phyloP scores from a whole-genome alignment of 2,888 invertebrate genomes.

The Rotaria sp. region DNA sequence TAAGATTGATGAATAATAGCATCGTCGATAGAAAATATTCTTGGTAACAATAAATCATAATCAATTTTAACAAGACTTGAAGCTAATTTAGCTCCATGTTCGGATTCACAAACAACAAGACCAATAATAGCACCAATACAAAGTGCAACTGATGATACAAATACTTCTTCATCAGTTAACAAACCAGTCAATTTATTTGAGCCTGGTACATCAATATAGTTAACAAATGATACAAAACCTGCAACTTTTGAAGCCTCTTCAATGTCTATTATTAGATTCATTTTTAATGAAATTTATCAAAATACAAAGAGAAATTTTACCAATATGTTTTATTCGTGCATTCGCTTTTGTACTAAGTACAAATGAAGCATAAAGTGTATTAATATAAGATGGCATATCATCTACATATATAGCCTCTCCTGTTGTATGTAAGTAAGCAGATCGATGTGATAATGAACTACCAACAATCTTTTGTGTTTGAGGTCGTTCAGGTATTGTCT shows the following conservation, averaged over 20 bases:
- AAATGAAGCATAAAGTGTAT: slow-evolving; percentile 70
- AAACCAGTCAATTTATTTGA: slow-evolving; percentile 60
- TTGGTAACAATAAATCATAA: slow-evolving; percentile 44
- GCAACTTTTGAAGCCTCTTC: no score
- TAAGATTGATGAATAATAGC: slow-evolving; percentile 44
- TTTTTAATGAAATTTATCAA: no score
- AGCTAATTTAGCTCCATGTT: slow-evolving; percentile 44
- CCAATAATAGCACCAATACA: slow-evolving; percentile 60
- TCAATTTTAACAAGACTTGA: slow-evolving; percentile 43
- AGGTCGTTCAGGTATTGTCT: no score
- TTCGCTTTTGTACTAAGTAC: slow-evolving; percentile 66
- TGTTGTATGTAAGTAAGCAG: no score
- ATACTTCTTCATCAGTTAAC: slow-evolving; percentile 74
- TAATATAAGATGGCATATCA: slow-evolving; percentile 40
- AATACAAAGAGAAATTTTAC: no score
- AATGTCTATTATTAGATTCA: no score
- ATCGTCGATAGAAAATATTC: slow-evolving; percentile 46
- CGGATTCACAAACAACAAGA: slow-evolving; percentile 48
- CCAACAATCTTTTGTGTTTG: no score
- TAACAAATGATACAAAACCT: no score
- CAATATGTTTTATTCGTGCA: no score
- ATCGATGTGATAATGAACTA: no score
- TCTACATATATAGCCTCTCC: no score
- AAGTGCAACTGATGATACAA: slow-evolving; percentile 67
- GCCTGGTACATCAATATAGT: no score